These are phyloP conservation scores for Turritopsis dohrnii DNA, from an alignment of 30 jellyfish, hydroid and myxozoan genomes.

Conservation along the genomic window DNA sequence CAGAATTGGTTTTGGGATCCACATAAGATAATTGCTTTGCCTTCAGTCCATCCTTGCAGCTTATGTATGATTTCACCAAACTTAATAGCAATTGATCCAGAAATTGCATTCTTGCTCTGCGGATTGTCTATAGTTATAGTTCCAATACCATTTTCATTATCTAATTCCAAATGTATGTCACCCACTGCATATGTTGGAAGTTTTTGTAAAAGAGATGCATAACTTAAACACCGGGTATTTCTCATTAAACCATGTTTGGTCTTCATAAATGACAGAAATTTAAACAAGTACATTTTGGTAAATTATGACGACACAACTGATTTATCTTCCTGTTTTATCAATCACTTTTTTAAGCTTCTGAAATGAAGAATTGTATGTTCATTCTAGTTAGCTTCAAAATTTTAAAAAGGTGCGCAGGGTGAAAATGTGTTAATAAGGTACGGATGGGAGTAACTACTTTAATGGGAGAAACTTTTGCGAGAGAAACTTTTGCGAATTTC, in stretches of 20 bases:
- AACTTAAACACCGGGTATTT: not conserved
- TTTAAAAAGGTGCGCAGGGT: not conserved
- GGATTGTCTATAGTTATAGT: constrained; percentile 57
- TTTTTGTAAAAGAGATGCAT: constrained; percentile 16
- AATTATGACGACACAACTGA: not conserved
- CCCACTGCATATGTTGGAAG: constrained; percentile 8
- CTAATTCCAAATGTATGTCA: not conserved
- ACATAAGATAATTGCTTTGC: constrained; percentile 55
- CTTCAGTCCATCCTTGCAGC: constrained; percentile 58
- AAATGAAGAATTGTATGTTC: not conserved
- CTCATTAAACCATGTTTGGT: not conserved
- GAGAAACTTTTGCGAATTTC: too few species aligned
- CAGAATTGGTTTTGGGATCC: constrained; percentile 72
- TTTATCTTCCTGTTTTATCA: too few species aligned
- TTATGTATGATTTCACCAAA: constrained; percentile 36
- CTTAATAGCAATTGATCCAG: constrained; percentile 67
- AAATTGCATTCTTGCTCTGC: constrained; percentile 63
- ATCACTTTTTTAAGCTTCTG: not conserved
- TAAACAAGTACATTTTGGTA: not conserved
- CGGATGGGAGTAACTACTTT: too few species aligned
- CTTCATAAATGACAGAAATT: not conserved
- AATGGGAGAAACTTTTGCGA: too few species aligned
- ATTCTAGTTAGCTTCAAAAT: not conserved
- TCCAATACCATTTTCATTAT: constrained; percentile 42
- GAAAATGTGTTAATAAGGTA: not conserved